Base-by-base conservation (phyloP, 2,888 invertebrate genomes). In the Morpho achilles region DNA sequence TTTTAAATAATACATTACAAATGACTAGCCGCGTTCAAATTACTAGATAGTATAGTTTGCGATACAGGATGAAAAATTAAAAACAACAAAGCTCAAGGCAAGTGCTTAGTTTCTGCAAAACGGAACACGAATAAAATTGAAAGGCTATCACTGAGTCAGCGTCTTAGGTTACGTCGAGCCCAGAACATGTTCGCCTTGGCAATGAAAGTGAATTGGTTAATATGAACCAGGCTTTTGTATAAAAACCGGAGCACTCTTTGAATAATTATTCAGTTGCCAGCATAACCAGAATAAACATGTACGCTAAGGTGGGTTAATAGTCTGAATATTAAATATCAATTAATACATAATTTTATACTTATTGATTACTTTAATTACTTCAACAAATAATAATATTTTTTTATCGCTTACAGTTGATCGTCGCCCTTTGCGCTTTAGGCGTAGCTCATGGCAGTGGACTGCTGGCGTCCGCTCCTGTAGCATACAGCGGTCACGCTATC, bases 341-440 rank as follows among this genome's bases (percentile, higher is more conserved):
- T 32, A 32, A 32, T 32, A 50, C 45, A 39, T 52, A 22, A 40
- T 45, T 16, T 16, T 32, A 32, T 32, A 43, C 3, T 43, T 43
- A 43, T 43, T 43, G n/a, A 43, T 43, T 43, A 9, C 8, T 9
- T 43, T 43, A 9, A n/a, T 43, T 43, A 43, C 8, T 4, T 8
- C n/a, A 43, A n/a, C 8, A 43, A 3, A 46, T 10, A 41, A 39
- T 54, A 22, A 50, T 23, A 32, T 43, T 16, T 44, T 10, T 47
- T 23, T 40, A 23, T 51, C 41, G 47, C 59, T 58, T 64, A 56
- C 76, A 88, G 92, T 77, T 93, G 71, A 84, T 94, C 78, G 80
- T 93, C 65, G 83, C 94, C 70, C 91, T 91, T 73, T 91, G 93
- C 77, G 84, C 91, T 69, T 80, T 94, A 84, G 92, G 93, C 68